Evolutionary conservation across 2,888 invertebrate genomes (phyloP).

Genomic region (Trissonchulus sp.): DNA sequence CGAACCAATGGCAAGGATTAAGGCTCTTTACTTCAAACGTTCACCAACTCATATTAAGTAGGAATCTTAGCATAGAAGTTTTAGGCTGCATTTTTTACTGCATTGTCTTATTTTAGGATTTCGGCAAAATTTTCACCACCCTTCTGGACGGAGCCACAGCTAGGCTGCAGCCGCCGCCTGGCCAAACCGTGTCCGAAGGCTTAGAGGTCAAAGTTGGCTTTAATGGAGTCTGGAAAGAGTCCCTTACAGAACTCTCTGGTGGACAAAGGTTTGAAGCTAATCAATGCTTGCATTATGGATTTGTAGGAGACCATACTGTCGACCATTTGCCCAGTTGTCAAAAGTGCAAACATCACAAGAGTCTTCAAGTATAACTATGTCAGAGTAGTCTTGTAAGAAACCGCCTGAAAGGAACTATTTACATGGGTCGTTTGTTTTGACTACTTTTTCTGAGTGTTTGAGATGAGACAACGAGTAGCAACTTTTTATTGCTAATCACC

Average conservation of each 20-base stretch:
- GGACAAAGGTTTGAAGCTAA: constrained; percentile 15
- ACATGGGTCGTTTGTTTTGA: no score
- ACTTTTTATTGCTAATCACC: no score
- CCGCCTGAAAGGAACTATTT: no score
- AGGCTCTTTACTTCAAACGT: no score
- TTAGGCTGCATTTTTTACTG: no score
- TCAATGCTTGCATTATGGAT: background rate
- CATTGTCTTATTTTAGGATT: constrained; percentile 61
- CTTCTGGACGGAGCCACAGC: constrained; percentile 85
- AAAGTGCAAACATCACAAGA: background rate
- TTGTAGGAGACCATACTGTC: background rate
- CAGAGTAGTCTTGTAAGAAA: no score
- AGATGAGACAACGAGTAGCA: no score
- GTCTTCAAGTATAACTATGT: no score
- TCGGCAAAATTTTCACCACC: constrained; percentile 85
- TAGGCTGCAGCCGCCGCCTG: constrained; percentile 66
- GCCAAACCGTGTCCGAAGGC: constrained; percentile 71
- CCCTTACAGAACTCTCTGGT: constrained; percentile 76
- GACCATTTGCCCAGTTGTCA: constrained; percentile 9
- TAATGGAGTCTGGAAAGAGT: constrained; percentile 90
- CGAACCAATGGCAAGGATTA: no score
- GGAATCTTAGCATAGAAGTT: no score
- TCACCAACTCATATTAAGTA: no score
- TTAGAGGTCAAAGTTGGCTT: constrained; percentile 86
- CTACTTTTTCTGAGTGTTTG: no score